Evolutionary conservation across 2,113 vertebrate genomes (phyloP).

Genomic region (Piprites chloris): DNA sequence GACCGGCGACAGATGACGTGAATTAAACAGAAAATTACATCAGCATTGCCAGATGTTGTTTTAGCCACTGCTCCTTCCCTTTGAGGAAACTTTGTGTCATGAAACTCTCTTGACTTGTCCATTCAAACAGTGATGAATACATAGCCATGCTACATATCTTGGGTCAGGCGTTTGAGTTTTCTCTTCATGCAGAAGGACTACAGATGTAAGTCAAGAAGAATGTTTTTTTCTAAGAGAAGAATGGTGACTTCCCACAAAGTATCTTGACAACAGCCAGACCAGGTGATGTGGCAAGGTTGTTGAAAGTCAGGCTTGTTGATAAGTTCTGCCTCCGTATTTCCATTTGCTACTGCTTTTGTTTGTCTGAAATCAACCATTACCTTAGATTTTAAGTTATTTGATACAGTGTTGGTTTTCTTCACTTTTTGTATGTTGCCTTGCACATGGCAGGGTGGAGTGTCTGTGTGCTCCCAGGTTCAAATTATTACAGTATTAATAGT

Average conservation of each 20-base stretch:
- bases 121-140: neutral
- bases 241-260: neutral
- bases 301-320: neutral
- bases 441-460: accelerated
- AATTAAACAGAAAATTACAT: neutral
- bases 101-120: neutral
- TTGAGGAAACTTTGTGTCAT: neutral
- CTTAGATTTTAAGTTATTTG: neutral
- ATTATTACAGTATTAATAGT: neutral
- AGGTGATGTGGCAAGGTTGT: neutral
- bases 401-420: neutral
- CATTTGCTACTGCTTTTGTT: neutral
- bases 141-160: neutral
- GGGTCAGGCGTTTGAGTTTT: neutral
- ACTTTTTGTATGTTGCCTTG: neutral
- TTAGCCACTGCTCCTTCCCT: neutral
- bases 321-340: neutral
- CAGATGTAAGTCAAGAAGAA: neutral
- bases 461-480: neutral
- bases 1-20: neutral
- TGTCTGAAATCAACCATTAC: neutral
- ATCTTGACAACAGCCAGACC: neutral
- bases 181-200: neutral
- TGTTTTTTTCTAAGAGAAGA: neutral
- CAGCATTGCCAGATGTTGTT: neutral